Base-by-base conservation (phyloP, 2,888 invertebrate genomes). In the Heliconius ethilla region DNA sequence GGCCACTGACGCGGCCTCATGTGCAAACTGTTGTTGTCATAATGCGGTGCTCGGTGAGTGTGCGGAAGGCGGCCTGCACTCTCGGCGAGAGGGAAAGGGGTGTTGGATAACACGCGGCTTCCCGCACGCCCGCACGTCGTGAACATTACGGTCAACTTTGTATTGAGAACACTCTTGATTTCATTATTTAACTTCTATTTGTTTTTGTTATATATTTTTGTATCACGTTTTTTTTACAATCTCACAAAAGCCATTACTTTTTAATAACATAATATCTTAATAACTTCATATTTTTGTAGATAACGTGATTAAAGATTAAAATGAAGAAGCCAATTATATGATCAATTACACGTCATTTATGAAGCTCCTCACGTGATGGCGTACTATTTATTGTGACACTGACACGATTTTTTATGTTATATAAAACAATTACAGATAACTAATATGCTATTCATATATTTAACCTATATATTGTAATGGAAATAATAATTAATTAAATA, bases 11-110 rank as follows among this genome's bases (percentile, higher is more conserved):
- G 29, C 70, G 22, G 9, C 33, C 66, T 37, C 37, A 6, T n/a
- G 37, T 67, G 22, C 22, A 37, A 66, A 9, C 37, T 37, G n/a
- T 18, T 18, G 22, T 66, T 11, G 33, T 33, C n/a, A 33, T 66
- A n/a, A 37, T 22, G 22, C 55, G 22, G 22, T n/a, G 2, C 59
- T 59, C 59, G 73, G 29, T 66, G 33, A 27, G 65, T 75, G 67
- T 45, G 67, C 67, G 73, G 77, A 67, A 73, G 67, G 66, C 67
- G 33, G 72, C 18, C 18, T 51, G 51, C 18, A 51, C 51, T 59
- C 74, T 62, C 74, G 40, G 9, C 73, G 77, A 77, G 73, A 77
- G 77, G 73, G 77, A 77, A 77, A 77, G 77, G 76, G 70, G 77
- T 59, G 77, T 77, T 77, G 67, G 29, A 62, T 73, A 73, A 73